Evolutionary conservation across 2,797 vertebrate genomes (phyloP).

Genomic region (Sarcoramphus papa): DNA sequence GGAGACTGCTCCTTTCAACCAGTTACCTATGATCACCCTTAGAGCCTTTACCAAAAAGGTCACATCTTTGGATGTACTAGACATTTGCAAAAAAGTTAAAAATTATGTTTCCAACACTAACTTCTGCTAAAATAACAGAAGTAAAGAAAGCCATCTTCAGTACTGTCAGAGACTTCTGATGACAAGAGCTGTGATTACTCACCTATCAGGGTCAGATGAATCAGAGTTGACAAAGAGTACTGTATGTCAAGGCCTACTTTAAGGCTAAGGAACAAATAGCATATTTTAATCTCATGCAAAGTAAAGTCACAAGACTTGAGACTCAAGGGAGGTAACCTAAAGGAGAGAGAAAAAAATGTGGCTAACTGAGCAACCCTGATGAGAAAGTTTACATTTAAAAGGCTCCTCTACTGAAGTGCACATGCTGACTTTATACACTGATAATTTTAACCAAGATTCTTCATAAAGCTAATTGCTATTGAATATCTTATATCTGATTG

Average conservation of each 20-base stretch:
- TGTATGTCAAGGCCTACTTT: background rate
- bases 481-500: background rate
- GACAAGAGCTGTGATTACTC: background rate
- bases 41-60: background rate
- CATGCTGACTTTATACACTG: background rate
- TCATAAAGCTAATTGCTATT: background rate
- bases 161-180: background rate
- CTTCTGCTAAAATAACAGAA: background rate
- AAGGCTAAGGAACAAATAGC: background rate
- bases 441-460: background rate
- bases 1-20: background rate
- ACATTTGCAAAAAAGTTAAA: background rate
- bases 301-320: background rate
- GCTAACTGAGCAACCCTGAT: background rate
- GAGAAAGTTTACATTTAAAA: background rate
- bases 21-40: background rate
- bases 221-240: background rate
- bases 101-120: background rate
- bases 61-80: background rate
- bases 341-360: background rate
- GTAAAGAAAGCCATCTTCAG: background rate
- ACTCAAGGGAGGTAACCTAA: background rate
- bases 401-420: background rate
- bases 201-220: background rate
- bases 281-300: background rate